Evolutionary conservation across 2,113 vertebrate species (phyloP), one percentile per base, ranked within the genome.

Genomic region (Misgurnus mizolepis): DNA sequence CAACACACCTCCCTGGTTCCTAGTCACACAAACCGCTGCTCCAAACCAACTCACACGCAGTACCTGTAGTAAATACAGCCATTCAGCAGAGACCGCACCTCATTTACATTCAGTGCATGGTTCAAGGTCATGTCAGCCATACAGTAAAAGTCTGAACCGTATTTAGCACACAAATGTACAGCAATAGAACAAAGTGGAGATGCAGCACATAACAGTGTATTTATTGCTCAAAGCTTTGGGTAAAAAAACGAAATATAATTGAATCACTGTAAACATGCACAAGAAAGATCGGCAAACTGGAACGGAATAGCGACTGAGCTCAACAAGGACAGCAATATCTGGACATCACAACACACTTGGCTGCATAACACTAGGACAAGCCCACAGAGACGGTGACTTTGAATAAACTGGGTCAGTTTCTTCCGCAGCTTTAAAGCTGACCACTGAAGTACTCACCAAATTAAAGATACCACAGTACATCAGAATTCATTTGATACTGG

Each of bases 281-380:
- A 65, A 67, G 56, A 78, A 18, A 62, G 74, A 53, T 53, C 50
- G 10, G n/a, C 39, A 62, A 39, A 58, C 69, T 56, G 15, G 18
- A 15, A 43, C 58, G 15, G 27, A 34, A 34, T 34, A 34, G 1
- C 18, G 45, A 7, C 4, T 67, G 80, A 85, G 74, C 71, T 34
- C 34, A 34, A 72, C 78, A 85, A 89, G 86, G 87, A 89, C 84
- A 39, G 10, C 0, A 61, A 83, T 76, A 76, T 68, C 67, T 66
- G 70, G 74, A 50, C 68, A 86, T 85, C 77, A 80, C 81, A 79
- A 73, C 53, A 84, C 86, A 86, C 66, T 69, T 77, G 17, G 22
- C 76, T 5, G 64, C 58, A 60, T 71, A 83, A 72, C 69, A 55
- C 40, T 61, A 67, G 61, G 83, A 72, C 60, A 18, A 39, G 18